These are phyloP conservation scores for Mesorhabditis spiculigera DNA, from an alignment of 2,888 invertebrate species.

Conservation along the genomic window DNA sequence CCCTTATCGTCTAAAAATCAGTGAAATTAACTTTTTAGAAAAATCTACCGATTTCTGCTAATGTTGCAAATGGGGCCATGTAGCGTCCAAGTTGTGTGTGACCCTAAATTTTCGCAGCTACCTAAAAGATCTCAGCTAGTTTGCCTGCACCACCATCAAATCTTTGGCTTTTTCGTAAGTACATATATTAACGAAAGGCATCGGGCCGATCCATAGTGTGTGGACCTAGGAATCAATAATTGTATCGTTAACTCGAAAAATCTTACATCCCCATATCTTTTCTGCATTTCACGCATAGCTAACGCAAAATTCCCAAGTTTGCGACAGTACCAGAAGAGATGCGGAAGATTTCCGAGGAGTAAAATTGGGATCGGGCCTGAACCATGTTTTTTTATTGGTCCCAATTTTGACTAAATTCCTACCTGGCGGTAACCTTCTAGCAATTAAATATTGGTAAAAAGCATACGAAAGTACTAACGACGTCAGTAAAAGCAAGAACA, in stretches of 20 bases:
- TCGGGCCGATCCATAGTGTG: not conserved
- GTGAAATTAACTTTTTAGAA: not conserved
- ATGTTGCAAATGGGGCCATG: not conserved
- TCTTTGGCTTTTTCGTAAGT: conserved; percentile 2
- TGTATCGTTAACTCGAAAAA: not conserved
- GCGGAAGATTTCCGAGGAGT: too few relatives aligned
- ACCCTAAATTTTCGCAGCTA: not conserved
- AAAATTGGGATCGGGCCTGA: too few relatives aligned
- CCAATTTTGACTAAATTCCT: too few relatives aligned
- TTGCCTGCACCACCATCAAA: not conserved
- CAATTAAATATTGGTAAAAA: too few relatives aligned
- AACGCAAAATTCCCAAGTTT: too few relatives aligned
- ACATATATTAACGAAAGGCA: not conserved
- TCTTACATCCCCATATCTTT: too few relatives aligned
- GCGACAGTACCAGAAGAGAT: too few relatives aligned
- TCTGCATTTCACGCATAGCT: too few relatives aligned
- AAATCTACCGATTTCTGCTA: not conserved
- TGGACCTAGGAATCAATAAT: not conserved
- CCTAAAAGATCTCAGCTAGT: not conserved
- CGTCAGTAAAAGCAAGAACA: too few relatives aligned
- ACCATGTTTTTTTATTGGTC: too few relatives aligned
- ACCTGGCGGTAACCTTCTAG: too few relatives aligned
- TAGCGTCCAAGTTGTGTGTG: conserved; percentile 3
- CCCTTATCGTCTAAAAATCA: not conserved
- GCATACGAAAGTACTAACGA: too few relatives aligned